A percentile compares a stretch with the other conserved stretches of the same genome.
Conservation (phyloP, 2,113 vertebrate genomes). For the Tragelaphus imberbis region DNA sequence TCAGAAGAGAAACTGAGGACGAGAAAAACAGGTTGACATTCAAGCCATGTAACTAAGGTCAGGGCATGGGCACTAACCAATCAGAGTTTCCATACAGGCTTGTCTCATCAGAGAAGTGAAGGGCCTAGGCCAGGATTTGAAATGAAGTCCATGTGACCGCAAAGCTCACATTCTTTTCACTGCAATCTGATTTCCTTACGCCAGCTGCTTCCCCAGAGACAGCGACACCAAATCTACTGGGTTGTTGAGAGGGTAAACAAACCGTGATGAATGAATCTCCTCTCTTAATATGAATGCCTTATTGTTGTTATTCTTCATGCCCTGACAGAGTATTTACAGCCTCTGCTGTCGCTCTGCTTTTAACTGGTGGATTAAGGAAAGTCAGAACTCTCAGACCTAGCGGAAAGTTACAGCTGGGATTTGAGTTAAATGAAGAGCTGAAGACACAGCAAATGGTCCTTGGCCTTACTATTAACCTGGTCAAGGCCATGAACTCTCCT, state of each 20-base stretch:
- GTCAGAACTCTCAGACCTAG: neutral
- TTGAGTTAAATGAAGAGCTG: constrained; percentile 32
- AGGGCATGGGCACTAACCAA: neutral
- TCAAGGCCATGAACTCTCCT: constrained; percentile 1
- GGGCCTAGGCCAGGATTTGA: neutral
- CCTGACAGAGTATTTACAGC: constrained; percentile 3
- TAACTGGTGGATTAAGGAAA: neutral
- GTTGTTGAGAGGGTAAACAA: constrained; percentile 51
- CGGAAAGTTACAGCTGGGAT: constrained; percentile 12
- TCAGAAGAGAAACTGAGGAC: neutral
- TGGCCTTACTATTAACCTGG: constrained; percentile 1
- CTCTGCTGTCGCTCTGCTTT: neutral
- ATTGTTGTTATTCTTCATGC: constrained; percentile 54
- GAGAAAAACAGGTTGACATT: neutral
- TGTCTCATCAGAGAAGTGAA: neutral
- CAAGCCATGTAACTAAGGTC: neutral
- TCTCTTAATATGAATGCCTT: constrained; percentile 47
- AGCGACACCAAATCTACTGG: neutral
- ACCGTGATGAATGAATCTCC: constrained; percentile 31
- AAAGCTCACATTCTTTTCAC: neutral
- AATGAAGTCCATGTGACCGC: neutral
- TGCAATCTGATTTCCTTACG: neutral
- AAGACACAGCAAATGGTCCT: neutral
- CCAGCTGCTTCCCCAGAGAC: constrained; percentile 45
- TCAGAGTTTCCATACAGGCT: neutral